A percentile compares a stretch with the other conserved stretches of the same genome.
Conservation (phyloP, 2,888 invertebrate genomes). For the Dolichopus griseipennis region DNA sequence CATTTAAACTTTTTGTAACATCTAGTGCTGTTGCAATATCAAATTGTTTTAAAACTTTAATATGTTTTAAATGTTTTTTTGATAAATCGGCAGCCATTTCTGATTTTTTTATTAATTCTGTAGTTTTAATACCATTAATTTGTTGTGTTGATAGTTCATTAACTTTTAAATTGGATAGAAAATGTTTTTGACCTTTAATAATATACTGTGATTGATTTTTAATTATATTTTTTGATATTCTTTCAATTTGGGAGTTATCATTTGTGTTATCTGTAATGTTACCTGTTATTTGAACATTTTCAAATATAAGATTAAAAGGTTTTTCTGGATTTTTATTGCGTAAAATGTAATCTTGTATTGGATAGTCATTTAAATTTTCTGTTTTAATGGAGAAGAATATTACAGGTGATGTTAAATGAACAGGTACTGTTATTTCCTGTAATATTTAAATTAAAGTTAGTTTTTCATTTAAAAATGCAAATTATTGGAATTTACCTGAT, state of each 20-base stretch:
- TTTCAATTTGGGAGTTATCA: neutral
- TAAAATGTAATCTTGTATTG: neutral
- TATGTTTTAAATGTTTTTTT: constrained; percentile 26
- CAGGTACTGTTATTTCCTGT: neutral
- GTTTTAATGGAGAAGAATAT: neutral
- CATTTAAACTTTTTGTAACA: neutral
- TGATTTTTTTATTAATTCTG: constrained; percentile 27
- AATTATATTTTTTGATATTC: neutral
- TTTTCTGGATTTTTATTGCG: neutral
- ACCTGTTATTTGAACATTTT: neutral
- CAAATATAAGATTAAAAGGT: neutral
- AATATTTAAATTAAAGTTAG: neutral
- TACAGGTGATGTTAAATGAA: neutral
- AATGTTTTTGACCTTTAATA: neutral
- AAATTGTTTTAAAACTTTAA: constrained; percentile 4
- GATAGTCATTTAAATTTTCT: neutral
- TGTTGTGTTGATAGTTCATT: neutral
- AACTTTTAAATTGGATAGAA: neutral
- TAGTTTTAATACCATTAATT: constrained; percentile 26
- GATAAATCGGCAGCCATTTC: constrained; percentile 22
- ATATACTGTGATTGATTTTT: neutral
- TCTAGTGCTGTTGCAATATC: neutral
- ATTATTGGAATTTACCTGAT: constrained; percentile 28
- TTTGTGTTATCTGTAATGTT: neutral
- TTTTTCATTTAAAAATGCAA: neutral